Percentiles rank a stretch among this genome's conserved stretches.
These are phyloP conservation scores for Leuciscus waleckii DNA, from an alignment of 2,797 vertebrate species.

Conservation along the genomic window DNA sequence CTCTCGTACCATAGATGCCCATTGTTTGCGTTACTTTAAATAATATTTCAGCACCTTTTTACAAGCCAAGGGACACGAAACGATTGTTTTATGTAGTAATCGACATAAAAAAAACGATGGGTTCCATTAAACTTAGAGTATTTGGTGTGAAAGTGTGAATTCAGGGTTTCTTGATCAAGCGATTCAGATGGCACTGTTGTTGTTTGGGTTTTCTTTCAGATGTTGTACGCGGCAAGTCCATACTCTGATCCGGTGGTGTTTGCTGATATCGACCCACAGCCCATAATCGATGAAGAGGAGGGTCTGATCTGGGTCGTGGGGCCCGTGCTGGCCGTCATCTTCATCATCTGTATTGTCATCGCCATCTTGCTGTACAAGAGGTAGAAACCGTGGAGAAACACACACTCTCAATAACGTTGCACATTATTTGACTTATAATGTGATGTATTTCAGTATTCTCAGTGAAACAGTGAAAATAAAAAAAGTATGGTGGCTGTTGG, in stretches of 20 bases:
- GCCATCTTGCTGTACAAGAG: slow-evolving; percentile 99
- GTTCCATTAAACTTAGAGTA: not conserved
- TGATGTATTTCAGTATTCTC: not conserved
- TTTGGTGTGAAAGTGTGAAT: not conserved
- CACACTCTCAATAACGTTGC: slow-evolving; percentile 46
- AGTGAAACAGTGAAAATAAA: not conserved
- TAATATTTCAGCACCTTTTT: not conserved
- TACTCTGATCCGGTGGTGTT: slow-evolving; percentile 97
- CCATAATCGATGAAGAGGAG: slow-evolving; percentile 98
- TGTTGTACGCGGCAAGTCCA: slow-evolving; percentile 97
- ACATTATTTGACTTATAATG: not conserved
- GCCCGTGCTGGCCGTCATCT: slow-evolving; percentile 96
- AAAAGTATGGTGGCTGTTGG: not conserved
- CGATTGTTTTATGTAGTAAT: not conserved
- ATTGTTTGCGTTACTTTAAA: not conserved
- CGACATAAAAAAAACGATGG: not conserved
- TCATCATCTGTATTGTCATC: slow-evolving; percentile 99
- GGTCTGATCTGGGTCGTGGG: slow-evolving; percentile 99
- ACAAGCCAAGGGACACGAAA: not conserved
- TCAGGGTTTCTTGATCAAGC: not conserved
- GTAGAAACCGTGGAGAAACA: slow-evolving; percentile 73
- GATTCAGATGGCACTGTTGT: not conserved
- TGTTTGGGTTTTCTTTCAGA: slow-evolving; percentile 73
- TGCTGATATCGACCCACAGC: slow-evolving; percentile 95
- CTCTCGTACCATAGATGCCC: not conserved